phyloP scores from a whole-genome alignment of 2,797 vertebrate species.

The Ptychadena robeensis region DNA sequence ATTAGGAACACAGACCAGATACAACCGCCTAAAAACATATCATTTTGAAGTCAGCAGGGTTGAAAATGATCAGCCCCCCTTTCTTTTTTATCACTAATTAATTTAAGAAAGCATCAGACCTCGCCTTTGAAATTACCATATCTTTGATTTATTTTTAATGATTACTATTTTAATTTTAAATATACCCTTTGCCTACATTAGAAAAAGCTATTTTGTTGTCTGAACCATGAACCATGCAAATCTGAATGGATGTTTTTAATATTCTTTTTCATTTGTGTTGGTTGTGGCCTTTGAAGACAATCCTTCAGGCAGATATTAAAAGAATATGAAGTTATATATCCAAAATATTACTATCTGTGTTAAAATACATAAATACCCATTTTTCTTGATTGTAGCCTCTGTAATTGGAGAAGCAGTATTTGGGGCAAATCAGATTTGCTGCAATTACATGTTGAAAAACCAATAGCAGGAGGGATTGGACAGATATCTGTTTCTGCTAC shows the following conservation, averaged over 20 bases:
- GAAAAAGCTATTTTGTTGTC: not conserved
- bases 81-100: constrained; percentile 68
- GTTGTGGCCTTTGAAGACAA: not conserved
- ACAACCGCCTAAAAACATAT: constrained; percentile 56
- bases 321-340: not conserved
- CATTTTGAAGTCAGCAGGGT: constrained; percentile 68
- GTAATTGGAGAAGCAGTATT: no score
- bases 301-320: not conserved
- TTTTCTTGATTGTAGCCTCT: not conserved
- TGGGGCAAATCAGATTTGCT: no score
- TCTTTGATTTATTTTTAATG: constrained; percentile 72
- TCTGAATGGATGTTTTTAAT: not conserved
- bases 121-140: constrained; percentile 70
- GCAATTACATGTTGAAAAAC: not conserved
- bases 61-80: constrained; percentile 56
- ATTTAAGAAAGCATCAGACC: constrained; percentile 22
- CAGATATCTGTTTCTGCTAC: no score
- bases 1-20: not conserved
- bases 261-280: no score
- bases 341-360: not conserved
- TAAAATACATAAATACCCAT: not conserved
- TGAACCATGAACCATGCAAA: not conserved
- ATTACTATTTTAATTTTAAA: constrained; percentile 16
- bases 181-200: constrained; percentile 1
- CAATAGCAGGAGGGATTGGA: not conserved